Base-by-base conservation (phyloP, 2,113 vertebrate genomes). In the Ondatra zibethicus region DNA sequence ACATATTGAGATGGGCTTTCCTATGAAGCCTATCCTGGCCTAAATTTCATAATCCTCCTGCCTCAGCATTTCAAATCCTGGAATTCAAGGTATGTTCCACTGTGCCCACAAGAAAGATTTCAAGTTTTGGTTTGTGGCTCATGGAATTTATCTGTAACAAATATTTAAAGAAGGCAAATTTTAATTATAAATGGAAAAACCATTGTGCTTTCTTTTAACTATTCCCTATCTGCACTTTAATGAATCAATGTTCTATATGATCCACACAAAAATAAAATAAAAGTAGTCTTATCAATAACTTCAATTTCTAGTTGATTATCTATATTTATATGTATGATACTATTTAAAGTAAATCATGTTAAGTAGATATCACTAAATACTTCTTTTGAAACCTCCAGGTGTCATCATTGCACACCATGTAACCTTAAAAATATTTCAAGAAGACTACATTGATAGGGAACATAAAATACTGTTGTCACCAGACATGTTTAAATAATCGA, bases 391-490 rank as follows among this genome's bases (percentile, higher is more conserved):
- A 80, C 66, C 25, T 72, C 89, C 42, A 89, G 7, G 25, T 19
- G 58, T 47, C 33, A 55, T 73, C 19, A 29, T 72, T 94, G 92
- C 21, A 50, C 45, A 61, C 33, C 50, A 95, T 63, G 77, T 61
- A 42, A 86, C 1, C 31, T 84, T 88, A 88, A 91, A 61, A 93
- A 73, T 16, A 87, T 87, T 93, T 95, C 16, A 94, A 94, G 77
- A 31, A 87, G 1, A 87, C 14, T 33, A 45, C 2, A 45, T 3
- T 86, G 17, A 70, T 47, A 88, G 45, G 10, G 17, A 94, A 89
- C 33, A 3, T 78, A 52, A 89, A 87, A 96, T 84, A 29, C 61
- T 91, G 31, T 70, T 87, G 77, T 81, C 25, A 47, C 8, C 77
- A 42, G 39, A 88, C 42, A 89, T 68, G 5, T 58, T 94, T 89